Percentiles rank a stretch among this genome's conserved stretches.
Evolutionary conservation across 2,797 vertebrate species (phyloP).

Genomic region (Aotus griseimembra): DNA sequence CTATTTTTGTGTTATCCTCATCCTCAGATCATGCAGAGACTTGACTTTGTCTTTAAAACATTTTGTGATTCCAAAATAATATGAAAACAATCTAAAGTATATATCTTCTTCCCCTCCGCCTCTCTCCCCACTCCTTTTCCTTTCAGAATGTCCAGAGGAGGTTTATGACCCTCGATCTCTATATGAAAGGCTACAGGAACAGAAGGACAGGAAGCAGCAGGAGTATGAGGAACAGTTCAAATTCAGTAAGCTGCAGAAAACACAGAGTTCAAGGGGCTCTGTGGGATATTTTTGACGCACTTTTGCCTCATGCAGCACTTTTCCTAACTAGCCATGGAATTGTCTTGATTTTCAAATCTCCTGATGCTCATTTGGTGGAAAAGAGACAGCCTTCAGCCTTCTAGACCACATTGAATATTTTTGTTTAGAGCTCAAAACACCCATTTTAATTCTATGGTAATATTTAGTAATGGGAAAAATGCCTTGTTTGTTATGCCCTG

Average conservation of each 20-base stretch:
- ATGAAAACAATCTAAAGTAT: slow-evolving; percentile 22
- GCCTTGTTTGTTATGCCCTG: slow-evolving; percentile 41
- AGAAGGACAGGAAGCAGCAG: slow-evolving; percentile 98
- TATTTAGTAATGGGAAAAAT: slow-evolving; percentile 54
- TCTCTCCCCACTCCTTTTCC: neutral
- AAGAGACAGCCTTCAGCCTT: slow-evolving; percentile 41
- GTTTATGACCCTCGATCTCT: slow-evolving; percentile 94
- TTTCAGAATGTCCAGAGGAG: slow-evolving; percentile 95
- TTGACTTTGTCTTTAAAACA: slow-evolving; percentile 8
- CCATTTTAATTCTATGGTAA: slow-evolving; percentile 58
- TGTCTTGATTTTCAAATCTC: slow-evolving; percentile 39
- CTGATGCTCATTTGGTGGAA: slow-evolving; percentile 23
- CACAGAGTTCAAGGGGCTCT: neutral
- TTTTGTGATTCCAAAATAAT: slow-evolving; percentile 54
- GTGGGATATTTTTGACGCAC: neutral
- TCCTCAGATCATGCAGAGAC: neutral
- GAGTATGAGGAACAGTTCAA: slow-evolving; percentile 98
- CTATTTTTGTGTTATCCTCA: slow-evolving; percentile 56
- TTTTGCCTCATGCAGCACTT: neutral
- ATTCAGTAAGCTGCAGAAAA: slow-evolving; percentile 92
- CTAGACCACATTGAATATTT: slow-evolving; percentile 31
- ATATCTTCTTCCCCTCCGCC: neutral
- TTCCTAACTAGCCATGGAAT: slow-evolving; percentile 24
- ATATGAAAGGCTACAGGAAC: slow-evolving; percentile 95
- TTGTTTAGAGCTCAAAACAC: slow-evolving; percentile 57